Evolutionary conservation across 2,888 invertebrate genomes (phyloP), one percentile per base, ranked within the genome.

Genomic region (Lochmaea crataegi): DNA sequence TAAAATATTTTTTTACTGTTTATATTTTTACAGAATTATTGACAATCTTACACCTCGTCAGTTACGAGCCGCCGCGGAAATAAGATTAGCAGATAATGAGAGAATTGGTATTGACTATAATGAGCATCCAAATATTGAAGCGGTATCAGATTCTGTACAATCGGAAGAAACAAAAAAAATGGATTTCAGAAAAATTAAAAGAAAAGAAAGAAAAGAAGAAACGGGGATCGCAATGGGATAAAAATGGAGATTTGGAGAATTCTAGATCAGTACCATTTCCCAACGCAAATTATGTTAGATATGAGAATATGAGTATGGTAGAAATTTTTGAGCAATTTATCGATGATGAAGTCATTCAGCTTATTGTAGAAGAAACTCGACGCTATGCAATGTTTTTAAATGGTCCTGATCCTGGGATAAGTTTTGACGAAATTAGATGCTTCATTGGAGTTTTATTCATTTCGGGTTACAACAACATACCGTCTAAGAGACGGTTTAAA

Each of bases 401-500:
- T n/a, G n/a, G n/a, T n/a, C n/a, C n/a, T n/a, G n/a, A n/a, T n/a
- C n/a, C n/a, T n/a, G n/a, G n/a, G n/a, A n/a, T n/a, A n/a, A n/a
- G n/a, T n/a, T n/a, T n/a, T n/a, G n/a, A n/a, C n/a, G n/a, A n/a
- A n/a, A n/a, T n/a, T n/a, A n/a, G n/a, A n/a, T n/a, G n/a, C n/a
- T n/a, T n/a, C 11, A 61, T 63, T 18, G 45, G 63, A 11, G 45
- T 63, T 63, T 22, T 42, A 45, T 18, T 10, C 6, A 22, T 63
- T 41, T n/a, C 41, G 38, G 61, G 61, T 61, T 61, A 61, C 16
- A 61, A 61, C 42, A 61, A 41, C 41, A 41, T 61, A 32, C 61
- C 61, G 4, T 61, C 61, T 41, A 61, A 61, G n/a, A 63, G 63
- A 45, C 45, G 63, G 45, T 63, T 45, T 45, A 45, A 63, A 45